Percentiles rank a stretch among this genome's conserved stretches.
phyloP scores from a whole-genome alignment of 2,113 vertebrate genomes.

The Abramis brama region DNA sequence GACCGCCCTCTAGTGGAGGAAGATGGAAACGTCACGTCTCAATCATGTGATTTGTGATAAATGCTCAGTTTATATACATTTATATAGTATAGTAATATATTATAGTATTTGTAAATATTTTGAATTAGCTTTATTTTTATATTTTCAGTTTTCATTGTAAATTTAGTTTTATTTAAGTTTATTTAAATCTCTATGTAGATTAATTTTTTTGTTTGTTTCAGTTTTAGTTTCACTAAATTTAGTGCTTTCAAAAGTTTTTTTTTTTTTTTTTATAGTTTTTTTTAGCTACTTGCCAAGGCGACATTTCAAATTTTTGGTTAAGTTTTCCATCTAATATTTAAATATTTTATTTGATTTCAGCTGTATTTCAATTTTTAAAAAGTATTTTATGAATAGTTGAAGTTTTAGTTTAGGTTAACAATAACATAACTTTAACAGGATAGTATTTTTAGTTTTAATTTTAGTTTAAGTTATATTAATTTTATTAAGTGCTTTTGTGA shows the following conservation, averaged over 20 bases:
- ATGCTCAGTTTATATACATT: not conserved
- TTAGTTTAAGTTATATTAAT: too few relatives aligned
- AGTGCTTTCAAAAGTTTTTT: not conserved
- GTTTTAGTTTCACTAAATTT: not conserved
- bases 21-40: not conserved
- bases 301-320: too few relatives aligned
- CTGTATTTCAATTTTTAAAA: too few relatives aligned
- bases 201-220: not conserved
- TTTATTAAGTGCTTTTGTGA: not conserved
- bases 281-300: not conserved
- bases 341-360: not conserved
- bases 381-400: too few relatives aligned
- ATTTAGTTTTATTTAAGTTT: too few relatives aligned
- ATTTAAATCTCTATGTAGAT: too few relatives aligned
- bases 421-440: too few relatives aligned
- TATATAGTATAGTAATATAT: too few relatives aligned
- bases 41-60: not conserved
- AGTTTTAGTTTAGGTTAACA: too few relatives aligned
- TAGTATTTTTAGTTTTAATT: not conserved
- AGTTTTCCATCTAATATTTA: not conserved
- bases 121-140: not conserved
- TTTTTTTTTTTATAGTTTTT: too few relatives aligned
- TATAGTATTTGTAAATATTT: not conserved
- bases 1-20: conserved; percentile 64
- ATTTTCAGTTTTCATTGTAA: not conserved